Percentiles rank a stretch among this genome's conserved stretches.
phyloP scores from a whole-genome alignment of 2,113 vertebrate species.

The Myocastor coypus region DNA sequence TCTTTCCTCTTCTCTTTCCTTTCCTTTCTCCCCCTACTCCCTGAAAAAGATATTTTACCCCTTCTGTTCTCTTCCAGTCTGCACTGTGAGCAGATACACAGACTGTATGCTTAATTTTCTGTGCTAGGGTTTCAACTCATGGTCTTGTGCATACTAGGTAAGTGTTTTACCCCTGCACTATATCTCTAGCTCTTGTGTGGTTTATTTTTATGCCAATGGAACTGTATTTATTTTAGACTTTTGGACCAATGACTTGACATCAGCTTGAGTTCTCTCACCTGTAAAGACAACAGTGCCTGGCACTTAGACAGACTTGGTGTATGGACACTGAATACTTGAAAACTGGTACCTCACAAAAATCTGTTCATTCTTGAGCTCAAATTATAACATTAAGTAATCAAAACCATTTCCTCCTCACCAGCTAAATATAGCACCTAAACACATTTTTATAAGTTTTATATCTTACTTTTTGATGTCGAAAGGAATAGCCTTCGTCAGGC shows the following conservation, averaged over 20 bases:
- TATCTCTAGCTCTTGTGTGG: neutral
- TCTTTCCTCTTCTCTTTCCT: neutral
- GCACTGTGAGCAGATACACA: neutral
- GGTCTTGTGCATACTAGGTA: neutral
- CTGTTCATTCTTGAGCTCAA: neutral
- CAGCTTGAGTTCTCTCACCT: neutral
- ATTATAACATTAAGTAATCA: slow-evolving; percentile 4
- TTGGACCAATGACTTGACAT: neutral
- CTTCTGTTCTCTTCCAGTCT: neutral
- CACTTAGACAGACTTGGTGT: fast-evolving
- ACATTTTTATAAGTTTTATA: neutral
- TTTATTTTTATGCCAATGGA: neutral
- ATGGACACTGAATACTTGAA: neutral
- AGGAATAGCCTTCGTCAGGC: neutral
- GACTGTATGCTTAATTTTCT: neutral
- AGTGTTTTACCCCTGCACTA: neutral
- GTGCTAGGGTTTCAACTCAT: neutral
- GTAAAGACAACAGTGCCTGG: neutral
- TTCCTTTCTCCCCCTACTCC: too few species aligned
- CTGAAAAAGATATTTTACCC: neutral
- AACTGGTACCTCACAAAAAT: neutral
- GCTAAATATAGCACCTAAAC: neutral
- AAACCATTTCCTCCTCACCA: neutral
- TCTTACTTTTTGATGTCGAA: neutral
- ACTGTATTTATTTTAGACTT: neutral